Percentiles rank a stretch among this genome's conserved stretches.
Conservation (phyloP, 2,113 vertebrate genomes). For the Myiopsitta monachus region DNA sequence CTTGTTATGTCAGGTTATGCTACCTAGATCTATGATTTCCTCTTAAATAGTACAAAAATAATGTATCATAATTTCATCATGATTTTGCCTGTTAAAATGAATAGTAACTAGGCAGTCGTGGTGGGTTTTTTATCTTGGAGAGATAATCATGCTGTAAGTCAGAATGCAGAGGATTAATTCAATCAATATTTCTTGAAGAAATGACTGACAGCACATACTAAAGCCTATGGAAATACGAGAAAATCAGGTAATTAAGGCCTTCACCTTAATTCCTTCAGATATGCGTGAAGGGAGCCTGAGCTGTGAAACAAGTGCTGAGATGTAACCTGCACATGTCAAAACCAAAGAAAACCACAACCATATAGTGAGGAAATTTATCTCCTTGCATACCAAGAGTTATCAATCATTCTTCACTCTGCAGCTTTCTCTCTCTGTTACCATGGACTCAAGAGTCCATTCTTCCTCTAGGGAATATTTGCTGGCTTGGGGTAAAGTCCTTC, state of each 20-base stretch:
- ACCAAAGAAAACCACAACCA: background rate
- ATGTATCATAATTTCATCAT: background rate
- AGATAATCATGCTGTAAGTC: background rate
- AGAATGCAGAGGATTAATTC: background rate
- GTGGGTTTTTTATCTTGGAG: background rate
- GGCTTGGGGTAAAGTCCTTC: background rate
- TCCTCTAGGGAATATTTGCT: background rate
- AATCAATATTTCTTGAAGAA: background rate
- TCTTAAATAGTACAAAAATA: background rate
- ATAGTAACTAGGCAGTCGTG: background rate
- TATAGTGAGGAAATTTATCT: background rate
- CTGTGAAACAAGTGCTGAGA: background rate
- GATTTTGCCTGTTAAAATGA: background rate
- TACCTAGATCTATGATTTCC: background rate
- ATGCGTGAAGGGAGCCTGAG: background rate
- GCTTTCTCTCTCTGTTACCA: background rate
- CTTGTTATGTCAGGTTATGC: background rate
- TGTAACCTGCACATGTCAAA: background rate
- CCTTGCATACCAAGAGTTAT: background rate
- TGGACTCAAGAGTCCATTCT: background rate
- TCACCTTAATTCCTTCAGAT: background rate
- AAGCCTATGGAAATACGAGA: background rate
- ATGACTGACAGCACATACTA: background rate
- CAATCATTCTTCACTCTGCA: background rate
- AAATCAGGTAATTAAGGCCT: background rate